Evolutionary conservation across 2,113 vertebrate genomes (phyloP).

Genomic region (Lophura nycthemera): DNA sequence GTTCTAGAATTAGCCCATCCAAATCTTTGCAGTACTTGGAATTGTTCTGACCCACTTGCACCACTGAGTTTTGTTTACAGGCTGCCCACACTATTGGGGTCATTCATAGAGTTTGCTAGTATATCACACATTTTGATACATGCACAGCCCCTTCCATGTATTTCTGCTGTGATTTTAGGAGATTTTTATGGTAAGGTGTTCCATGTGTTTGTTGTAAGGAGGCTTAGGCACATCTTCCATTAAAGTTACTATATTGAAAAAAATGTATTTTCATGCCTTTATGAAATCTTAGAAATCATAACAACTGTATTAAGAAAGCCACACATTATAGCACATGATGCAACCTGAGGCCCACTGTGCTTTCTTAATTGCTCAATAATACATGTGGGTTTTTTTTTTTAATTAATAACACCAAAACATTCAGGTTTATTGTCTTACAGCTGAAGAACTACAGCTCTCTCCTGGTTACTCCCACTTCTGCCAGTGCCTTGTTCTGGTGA

Average conservation of each 20-base stretch:
- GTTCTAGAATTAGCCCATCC: background rate
- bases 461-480: background rate
- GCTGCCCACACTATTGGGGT: background rate
- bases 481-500: background rate
- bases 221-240: background rate
- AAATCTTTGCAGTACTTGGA: background rate
- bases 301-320: background rate
- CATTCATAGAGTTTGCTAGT: background rate
- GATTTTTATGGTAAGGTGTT: background rate
- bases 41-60: background rate
- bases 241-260: background rate
- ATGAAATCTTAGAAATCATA: background rate
- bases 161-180: background rate
- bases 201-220: background rate
- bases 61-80: background rate
- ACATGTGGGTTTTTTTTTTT: background rate
- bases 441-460: background rate
- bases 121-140: background rate
- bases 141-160: background rate
- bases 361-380: background rate
- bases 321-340: accelerated
- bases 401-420: background rate
- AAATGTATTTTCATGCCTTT: background rate
- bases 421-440: background rate
- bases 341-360: background rate